Conservation (phyloP, 2,113 vertebrate genomes). For the Hoplias malabaricus region DNA sequence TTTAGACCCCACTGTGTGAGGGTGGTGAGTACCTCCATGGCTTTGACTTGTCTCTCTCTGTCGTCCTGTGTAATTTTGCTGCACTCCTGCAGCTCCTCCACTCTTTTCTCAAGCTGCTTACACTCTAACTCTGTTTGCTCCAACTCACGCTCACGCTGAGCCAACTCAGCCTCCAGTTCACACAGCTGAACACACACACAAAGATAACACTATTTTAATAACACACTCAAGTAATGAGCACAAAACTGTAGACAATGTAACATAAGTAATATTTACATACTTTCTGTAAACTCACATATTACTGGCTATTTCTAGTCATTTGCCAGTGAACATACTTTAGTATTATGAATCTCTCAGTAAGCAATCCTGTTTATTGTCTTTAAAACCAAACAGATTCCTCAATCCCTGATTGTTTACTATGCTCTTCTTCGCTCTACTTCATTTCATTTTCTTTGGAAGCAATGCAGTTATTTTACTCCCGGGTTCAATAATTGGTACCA, state of each 20-base stretch:
- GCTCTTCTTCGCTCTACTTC: background rate
- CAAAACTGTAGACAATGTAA: background rate
- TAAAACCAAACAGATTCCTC: background rate
- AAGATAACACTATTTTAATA: background rate
- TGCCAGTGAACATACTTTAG: too few relatives aligned
- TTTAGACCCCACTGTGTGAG: too few relatives aligned
- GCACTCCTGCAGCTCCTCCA: conserved; percentile 83
- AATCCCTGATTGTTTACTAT: background rate
- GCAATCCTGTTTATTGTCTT: background rate
- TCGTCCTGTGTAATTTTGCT: conserved; percentile 78
- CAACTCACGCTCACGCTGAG: conserved; percentile 77
- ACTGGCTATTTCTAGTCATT: too few relatives aligned
- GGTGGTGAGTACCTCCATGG: conserved; percentile 84
- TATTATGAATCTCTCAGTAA: background rate
- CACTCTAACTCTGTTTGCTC: conserved; percentile 81
- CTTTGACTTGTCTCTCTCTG: conserved; percentile 79
- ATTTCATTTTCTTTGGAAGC: background rate
- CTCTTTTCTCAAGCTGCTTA: conserved; percentile 82
- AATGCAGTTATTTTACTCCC: background rate
- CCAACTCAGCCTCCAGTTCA: conserved; percentile 84
- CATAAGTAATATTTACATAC: background rate
- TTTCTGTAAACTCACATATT: background rate
- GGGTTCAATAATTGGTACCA: background rate
- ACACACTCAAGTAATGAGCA: conserved; percentile 11
- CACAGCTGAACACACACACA: conserved; percentile 72